Percentiles rank a stretch among this genome's conserved stretches.
Evolutionary conservation across 2,113 vertebrate genomes (phyloP).

Genomic region (Amazona guildingii): DNA sequence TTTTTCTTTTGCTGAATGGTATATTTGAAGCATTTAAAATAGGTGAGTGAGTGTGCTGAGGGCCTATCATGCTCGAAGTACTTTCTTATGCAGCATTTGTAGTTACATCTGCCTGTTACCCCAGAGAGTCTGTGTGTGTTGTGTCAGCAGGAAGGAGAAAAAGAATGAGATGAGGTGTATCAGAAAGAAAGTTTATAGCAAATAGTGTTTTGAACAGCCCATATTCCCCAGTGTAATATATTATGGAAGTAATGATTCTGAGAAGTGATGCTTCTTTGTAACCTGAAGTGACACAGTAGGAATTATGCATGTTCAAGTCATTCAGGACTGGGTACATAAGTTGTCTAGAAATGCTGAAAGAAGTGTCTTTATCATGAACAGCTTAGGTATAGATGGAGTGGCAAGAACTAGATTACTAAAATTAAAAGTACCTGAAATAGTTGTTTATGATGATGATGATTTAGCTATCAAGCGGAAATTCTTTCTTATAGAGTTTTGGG

Average conservation of each 20-base stretch:
- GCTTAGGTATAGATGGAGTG: neutral
- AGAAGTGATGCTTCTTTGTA: slow-evolving; percentile 20
- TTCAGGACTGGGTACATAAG: neutral
- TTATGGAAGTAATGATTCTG: slow-evolving; percentile 56
- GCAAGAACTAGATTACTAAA: neutral
- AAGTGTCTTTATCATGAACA: neutral
- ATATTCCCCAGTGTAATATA: slow-evolving; percentile 33
- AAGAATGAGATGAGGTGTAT: slow-evolving; percentile 16
- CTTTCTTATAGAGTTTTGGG: neutral
- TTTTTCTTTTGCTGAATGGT: slow-evolving; percentile 56
- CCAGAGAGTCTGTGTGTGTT: slow-evolving; percentile 24
- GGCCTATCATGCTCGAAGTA: slow-evolving; percentile 27
- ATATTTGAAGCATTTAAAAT: slow-evolving; percentile 54
- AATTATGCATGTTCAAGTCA: slow-evolving; percentile 16
- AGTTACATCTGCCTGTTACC: slow-evolving; percentile 51
- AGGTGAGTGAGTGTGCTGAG: slow-evolving; percentile 34
- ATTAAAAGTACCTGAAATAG: neutral
- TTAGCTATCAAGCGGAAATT: neutral
- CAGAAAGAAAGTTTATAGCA: slow-evolving; percentile 32
- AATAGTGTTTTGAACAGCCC: slow-evolving; percentile 19
- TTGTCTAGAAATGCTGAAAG: neutral
- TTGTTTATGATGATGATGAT: neutral
- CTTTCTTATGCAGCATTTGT: slow-evolving; percentile 41
- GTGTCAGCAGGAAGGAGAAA: slow-evolving; percentile 42
- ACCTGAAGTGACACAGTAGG: slow-evolving; percentile 23